phyloP scores from a whole-genome alignment of 2,797 vertebrate genomes.

The Heterohyrax brucei region DNA sequence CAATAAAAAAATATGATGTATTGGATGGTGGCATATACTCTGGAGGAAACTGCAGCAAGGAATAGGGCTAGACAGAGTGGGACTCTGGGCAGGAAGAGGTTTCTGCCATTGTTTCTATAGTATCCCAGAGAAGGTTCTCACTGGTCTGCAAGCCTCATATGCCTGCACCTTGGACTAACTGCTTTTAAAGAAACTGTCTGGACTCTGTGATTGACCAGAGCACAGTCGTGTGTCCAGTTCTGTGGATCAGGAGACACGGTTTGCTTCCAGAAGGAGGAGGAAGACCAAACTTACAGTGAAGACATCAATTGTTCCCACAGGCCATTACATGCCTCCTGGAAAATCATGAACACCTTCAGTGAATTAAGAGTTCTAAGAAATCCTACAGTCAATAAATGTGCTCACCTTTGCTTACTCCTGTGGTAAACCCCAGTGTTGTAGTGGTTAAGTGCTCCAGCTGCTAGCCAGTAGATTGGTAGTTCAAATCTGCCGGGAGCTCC shows the following conservation, averaged over 20 bases:
- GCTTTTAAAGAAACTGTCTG: background rate
- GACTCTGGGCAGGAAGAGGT: background rate
- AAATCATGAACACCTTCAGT: background rate
- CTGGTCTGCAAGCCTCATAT: background rate
- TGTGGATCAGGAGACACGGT: background rate
- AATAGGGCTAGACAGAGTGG: background rate
- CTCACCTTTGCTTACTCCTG: background rate
- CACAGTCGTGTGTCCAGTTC: background rate
- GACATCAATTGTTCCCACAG: background rate
- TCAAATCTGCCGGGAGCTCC: no score
- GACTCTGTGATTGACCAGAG: background rate
- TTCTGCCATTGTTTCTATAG: background rate
- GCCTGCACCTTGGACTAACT: background rate
- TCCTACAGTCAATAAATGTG: background rate
- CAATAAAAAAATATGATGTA: background rate
- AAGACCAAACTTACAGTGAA: background rate
- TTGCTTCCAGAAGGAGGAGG: background rate
- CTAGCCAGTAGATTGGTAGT: no score
- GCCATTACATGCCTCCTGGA: background rate
- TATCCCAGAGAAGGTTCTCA: background rate
- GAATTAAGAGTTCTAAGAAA: constrained; percentile 48
- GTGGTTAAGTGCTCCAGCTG: no score
- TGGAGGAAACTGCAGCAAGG: background rate
- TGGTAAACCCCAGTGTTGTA: background rate
- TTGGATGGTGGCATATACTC: background rate